phyloP scores from a whole-genome alignment of 2,113 vertebrate species.

The Xerus inauris region DNA sequence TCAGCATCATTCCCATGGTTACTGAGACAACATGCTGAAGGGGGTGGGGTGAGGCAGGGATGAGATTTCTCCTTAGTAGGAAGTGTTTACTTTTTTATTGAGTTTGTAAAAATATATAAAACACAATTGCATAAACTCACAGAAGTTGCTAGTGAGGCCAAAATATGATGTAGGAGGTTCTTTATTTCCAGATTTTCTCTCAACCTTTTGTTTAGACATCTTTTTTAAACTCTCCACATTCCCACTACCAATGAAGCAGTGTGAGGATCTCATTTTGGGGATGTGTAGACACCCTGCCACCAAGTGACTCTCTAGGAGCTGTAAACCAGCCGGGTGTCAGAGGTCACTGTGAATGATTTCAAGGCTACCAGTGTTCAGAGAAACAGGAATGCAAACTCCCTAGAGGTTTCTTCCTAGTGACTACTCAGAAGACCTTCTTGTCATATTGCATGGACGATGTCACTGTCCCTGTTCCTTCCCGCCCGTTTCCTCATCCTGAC shows the following conservation, averaged over 20 bases:
- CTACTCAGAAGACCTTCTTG: neutral
- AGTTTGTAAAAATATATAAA: slow-evolving; percentile 77
- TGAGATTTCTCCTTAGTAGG: slow-evolving; percentile 63
- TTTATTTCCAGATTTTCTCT: slow-evolving; percentile 24
- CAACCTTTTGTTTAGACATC: slow-evolving; percentile 13
- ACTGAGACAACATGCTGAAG: slow-evolving; percentile 78
- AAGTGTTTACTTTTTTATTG: slow-evolving; percentile 65
- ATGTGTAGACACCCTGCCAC: neutral
- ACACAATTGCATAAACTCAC: slow-evolving; percentile 57
- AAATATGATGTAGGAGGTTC: slow-evolving; percentile 13
- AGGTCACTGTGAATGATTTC: neutral
- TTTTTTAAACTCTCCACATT: slow-evolving; percentile 53
- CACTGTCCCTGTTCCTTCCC: neutral
- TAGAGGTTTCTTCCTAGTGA: neutral
- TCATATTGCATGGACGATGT: neutral
- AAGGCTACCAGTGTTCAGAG: neutral
- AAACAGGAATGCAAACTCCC: neutral
- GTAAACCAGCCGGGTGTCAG: neutral
- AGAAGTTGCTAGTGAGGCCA: slow-evolving; percentile 56
- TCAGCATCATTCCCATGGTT: slow-evolving; percentile 70
- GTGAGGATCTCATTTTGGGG: neutral
- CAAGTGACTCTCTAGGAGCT: neutral
- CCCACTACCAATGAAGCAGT: neutral
- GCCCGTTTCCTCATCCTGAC: neutral
- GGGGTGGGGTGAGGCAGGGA: neutral